These are phyloP conservation scores for Ametastegia equiseti DNA, from an alignment of 2,888 invertebrate species.

Conservation along the genomic window DNA sequence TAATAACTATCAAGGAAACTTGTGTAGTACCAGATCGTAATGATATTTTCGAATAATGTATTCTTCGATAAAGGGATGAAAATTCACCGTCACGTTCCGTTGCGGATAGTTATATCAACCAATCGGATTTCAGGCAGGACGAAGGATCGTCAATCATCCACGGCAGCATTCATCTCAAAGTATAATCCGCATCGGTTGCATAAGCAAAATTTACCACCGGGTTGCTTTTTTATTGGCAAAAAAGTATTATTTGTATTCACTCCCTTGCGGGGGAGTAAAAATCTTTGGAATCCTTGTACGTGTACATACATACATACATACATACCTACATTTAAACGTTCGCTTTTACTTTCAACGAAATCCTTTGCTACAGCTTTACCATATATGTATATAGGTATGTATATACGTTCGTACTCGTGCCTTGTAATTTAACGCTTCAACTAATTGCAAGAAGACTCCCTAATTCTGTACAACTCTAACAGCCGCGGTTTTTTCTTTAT, in stretches of 20 bases:
- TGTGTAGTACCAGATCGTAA: background rate
- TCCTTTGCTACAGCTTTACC: background rate
- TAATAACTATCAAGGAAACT: background rate
- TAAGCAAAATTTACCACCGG: constrained; percentile 20
- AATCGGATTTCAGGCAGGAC: constrained; percentile 31
- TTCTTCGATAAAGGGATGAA: background rate
- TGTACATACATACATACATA: background rate
- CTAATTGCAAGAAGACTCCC: constrained; percentile 12
- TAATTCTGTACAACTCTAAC: constrained; percentile 5
- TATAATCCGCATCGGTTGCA: constrained; percentile 36
- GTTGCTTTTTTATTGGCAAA: background rate
- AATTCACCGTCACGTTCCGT: constrained; percentile 38
- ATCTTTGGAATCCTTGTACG: background rate
- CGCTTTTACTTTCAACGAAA: too few relatives aligned
- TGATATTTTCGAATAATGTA: constrained; percentile 17
- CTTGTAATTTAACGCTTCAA: constrained; percentile 2
- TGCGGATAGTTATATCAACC: constrained; percentile 29
- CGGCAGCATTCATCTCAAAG: constrained; percentile 40
- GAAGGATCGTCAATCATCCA: constrained; percentile 45
- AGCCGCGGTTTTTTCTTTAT: background rate
- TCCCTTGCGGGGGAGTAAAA: background rate
- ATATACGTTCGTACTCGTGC: background rate
- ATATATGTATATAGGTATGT: too few relatives aligned
- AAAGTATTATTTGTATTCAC: background rate
- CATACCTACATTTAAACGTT: background rate